These are phyloP conservation scores for Penaeus monodon DNA, from an alignment of 2,888 invertebrate species.

Conservation along the genomic window DNA sequence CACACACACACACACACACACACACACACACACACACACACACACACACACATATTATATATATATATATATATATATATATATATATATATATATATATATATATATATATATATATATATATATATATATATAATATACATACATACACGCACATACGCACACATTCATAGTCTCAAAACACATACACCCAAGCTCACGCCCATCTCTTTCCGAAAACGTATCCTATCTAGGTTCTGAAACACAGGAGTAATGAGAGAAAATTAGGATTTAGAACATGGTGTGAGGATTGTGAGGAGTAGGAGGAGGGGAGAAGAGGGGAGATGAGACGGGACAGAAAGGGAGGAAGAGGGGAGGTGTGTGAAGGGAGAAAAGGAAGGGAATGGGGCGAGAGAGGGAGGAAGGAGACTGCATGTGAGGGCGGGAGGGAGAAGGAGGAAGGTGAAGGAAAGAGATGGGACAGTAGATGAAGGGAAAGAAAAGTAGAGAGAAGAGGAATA, in stretches of 20 bases:
- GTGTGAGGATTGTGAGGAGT: not conserved
- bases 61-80: too few species aligned
- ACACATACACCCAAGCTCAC: not conserved
- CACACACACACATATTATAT: slow-evolving; percentile 12
- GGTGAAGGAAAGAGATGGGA: not conserved
- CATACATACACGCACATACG: not conserved
- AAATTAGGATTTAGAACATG: not conserved
- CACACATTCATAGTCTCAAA: not conserved
- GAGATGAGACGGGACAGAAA: not conserved
- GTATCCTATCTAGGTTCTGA: too few species aligned
- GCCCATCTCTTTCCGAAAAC: not conserved
- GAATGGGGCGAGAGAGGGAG: not conserved
- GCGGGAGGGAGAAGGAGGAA: not conserved
- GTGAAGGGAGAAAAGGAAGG: not conserved
- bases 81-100: too few species aligned
- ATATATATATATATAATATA: too few species aligned
- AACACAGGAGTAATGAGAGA: not conserved
- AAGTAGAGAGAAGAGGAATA: not conserved
- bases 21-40: slow-evolving; percentile 24
- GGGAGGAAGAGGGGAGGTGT: not conserved
- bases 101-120: too few species aligned
- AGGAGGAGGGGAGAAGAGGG: not conserved
- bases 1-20: slow-evolving; percentile 25
- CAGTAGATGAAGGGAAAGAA: not conserved
- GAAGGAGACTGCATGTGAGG: not conserved